Base-by-base conservation (phyloP, 2,797 vertebrate genomes). In the Octomys mimax region DNA sequence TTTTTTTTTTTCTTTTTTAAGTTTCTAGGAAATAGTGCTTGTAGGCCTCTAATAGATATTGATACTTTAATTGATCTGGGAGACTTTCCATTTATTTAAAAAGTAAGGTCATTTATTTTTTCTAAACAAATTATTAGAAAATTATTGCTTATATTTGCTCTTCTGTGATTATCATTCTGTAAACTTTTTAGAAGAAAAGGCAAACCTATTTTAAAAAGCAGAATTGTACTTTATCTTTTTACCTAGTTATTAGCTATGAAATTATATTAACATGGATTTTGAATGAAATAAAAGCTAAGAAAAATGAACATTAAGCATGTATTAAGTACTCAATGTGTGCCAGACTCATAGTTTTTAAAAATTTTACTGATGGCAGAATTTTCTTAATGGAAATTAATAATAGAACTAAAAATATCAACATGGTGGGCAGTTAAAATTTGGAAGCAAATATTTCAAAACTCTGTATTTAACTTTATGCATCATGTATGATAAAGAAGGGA, bases 131-230 rank as follows among this genome's bases (percentile, higher is more conserved):
- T 92, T 85, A 26, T 80, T 95, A 66, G 83, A 96, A 95, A 92
- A 86, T 64, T 33, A 83, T 94, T 87, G 91, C 46, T 95, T 97
- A 18, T 75, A 46, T 91, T 84, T 95, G 62, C 42, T 61, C 28
- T 95, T 94, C 39, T 86, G 9, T 87, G 83, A 83, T 95, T 93
- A 93, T 46, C 24, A 86, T 96, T 92, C 77, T 92, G 10, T 91
- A 85, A 84, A 82, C 31, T 95, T 87, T 96, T 91, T 89, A 79
- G 89, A 68, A 90, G 79, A n/a, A 90, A 89, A 90, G 95, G 19
- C 26, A 89, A 79, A 28, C 73, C 42, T 94, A 66, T 75, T 93
- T 96, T 90, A 92, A 95, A 92, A 73, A 91, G 86, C 33, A 83
- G 49, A 83, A 66, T 95, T 91, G 46, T 83, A 68, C 12, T 80